Evolutionary conservation across 2,888 invertebrate genomes (phyloP).

Genomic region (Crocallis elinguaria): DNA sequence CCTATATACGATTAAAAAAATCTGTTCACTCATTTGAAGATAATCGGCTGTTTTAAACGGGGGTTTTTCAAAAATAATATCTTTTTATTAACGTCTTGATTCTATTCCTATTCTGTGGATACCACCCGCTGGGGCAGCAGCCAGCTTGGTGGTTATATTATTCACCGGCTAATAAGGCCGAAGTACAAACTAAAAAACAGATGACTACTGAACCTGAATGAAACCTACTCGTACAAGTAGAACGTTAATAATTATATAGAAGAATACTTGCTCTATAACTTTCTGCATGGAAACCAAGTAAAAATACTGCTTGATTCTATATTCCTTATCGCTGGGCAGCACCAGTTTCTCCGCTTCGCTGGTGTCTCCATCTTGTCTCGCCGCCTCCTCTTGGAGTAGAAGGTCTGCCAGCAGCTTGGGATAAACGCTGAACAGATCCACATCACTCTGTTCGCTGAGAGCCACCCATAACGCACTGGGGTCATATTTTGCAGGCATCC

Average conservation of each 20-base stretch:
- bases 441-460: conserved; percentile 82
- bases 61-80: no score
- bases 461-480: conserved; percentile 81
- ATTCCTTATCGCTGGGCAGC: conserved; percentile 88
- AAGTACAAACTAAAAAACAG: no score
- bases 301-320: conserved; percentile 88
- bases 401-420: conserved; percentile 87
- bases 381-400: conserved; percentile 78
- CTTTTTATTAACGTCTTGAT: no score
- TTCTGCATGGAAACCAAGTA: conserved; percentile 87
- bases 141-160: no score
- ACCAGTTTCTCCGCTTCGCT: conserved; percentile 83
- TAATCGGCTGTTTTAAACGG: no score
- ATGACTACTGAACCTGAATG: no score
- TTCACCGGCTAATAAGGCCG: no score
- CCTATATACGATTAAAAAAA: no score
- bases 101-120: no score
- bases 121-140: no score
- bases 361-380: conserved; percentile 69
- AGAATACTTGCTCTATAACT: conserved; percentile 61
- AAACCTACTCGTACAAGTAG: no score
- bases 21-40: no score
- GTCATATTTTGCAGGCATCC: conserved; percentile 68
- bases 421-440: conserved; percentile 87
- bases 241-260: neutral